Percentiles rank a stretch among this genome's conserved stretches.
These are phyloP conservation scores for Saccostrea echinata DNA, from an alignment of 1,140 invertebrate species.

Conservation along the genomic window DNA sequence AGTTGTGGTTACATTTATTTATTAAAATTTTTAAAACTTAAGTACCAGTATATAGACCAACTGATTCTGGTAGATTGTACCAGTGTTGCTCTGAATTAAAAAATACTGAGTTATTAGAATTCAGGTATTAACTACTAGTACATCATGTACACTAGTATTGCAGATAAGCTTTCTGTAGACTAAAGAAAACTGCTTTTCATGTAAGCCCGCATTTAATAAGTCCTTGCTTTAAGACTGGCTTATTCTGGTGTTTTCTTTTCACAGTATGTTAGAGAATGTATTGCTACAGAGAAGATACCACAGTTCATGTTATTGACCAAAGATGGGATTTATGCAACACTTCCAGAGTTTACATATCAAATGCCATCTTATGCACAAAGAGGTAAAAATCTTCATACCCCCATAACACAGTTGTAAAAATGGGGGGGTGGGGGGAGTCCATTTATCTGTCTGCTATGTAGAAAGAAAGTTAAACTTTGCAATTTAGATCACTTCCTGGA, in stretches of 20 bases:
- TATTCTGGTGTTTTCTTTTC: constrained; percentile 57
- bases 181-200: background rate
- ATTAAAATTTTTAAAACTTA: background rate
- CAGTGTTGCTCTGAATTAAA: background rate
- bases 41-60: background rate
- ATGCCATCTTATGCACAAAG: constrained; percentile 80
- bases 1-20: background rate
- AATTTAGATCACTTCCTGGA: no score
- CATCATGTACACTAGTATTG: background rate
- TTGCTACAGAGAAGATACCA: constrained; percentile 80
- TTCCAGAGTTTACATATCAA: constrained; percentile 78
- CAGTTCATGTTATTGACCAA: constrained; percentile 82
- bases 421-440: no score
- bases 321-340: constrained; percentile 78
- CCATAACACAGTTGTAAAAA: no score
- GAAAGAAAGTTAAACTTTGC: no score
- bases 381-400: constrained; percentile 61
- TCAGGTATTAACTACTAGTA: background rate
- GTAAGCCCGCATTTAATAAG: background rate
- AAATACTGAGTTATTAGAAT: background rate
- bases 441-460: no score
- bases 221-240: background rate
- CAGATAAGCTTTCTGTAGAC: background rate
- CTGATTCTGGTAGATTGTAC: background rate
- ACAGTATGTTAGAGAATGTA: constrained; percentile 82